Percentiles rank a stretch among this genome's conserved stretches.
Evolutionary conservation across 2,797 vertebrate genomes (phyloP).

Genomic region (Gymnoscopelus microlampas): DNA sequence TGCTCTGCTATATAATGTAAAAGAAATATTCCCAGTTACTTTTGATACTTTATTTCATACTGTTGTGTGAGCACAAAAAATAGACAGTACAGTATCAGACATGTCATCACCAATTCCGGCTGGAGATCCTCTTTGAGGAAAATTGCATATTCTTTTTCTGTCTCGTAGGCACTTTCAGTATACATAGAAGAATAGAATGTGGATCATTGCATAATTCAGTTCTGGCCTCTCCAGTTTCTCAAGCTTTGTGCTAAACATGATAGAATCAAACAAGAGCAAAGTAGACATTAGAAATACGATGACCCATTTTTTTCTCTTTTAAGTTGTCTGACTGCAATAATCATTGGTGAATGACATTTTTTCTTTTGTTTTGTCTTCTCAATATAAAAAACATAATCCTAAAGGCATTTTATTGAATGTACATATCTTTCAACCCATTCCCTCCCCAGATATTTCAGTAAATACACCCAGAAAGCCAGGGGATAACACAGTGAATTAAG

Average conservation of each 20-base stretch:
- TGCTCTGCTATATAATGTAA: too few species aligned
- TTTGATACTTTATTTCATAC: constrained; percentile 76
- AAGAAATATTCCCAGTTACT: constrained; percentile 21
- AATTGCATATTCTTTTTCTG: constrained; percentile 54
- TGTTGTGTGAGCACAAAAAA: constrained; percentile 67
- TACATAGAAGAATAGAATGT: neutral
- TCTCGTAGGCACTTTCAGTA: constrained; percentile 27
- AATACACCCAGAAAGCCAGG: constrained; percentile 60
- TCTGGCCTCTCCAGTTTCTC: constrained; percentile 19
- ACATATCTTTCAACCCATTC: constrained; percentile 63
- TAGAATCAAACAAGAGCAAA: constrained; percentile 31
- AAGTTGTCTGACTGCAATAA: constrained; percentile 47
- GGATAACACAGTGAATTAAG: constrained; percentile 57
- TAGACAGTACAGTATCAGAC: constrained; percentile 56
- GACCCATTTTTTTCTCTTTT: neutral
- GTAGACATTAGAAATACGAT: constrained; percentile 38
- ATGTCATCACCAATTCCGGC: constrained; percentile 29
- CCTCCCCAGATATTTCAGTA: constrained; percentile 51
- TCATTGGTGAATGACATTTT: constrained; percentile 56
- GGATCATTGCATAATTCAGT: constrained; percentile 24
- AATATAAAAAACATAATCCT: constrained; percentile 62
- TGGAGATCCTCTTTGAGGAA: constrained; percentile 74
- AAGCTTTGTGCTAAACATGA: neutral
- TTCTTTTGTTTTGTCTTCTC: constrained; percentile 10
- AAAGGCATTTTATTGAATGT: constrained; percentile 65